These are phyloP conservation scores for Zoanthus gigantus DNA, from an alignment of 92 coral and sea anemone genomes.

Conservation along the genomic window DNA sequence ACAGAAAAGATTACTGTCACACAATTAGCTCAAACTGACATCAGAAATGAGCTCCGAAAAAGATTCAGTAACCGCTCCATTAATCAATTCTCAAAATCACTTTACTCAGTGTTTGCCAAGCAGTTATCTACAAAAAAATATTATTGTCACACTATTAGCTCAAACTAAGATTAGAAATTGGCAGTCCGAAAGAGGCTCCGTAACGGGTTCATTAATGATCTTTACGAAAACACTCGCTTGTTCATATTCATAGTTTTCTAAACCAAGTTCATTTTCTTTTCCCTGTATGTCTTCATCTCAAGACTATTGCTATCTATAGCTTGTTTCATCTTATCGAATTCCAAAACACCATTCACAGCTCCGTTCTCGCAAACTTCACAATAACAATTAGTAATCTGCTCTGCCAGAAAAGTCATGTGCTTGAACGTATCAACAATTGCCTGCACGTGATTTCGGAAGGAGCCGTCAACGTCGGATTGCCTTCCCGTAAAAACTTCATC, in stretches of 20 bases:
- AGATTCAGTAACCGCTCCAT: too few relatives aligned
- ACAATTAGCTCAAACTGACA: neutral
- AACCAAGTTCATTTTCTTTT: slow-evolving; percentile 11
- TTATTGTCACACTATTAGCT: neutral
- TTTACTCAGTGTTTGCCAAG: too few relatives aligned
- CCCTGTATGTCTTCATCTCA: neutral
- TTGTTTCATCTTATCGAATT: neutral
- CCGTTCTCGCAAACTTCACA: slow-evolving; percentile 33
- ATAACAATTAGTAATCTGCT: slow-evolving; percentile 15
- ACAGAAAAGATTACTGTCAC: neutral
- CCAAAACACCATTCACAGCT: neutral
- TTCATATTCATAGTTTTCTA: neutral
- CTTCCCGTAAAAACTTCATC: slow-evolving; percentile 39
- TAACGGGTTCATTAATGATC: too few relatives aligned
- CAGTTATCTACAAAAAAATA: too few relatives aligned
- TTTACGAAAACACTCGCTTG: neutral
- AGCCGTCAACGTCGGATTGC: slow-evolving; percentile 9
- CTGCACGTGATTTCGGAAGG: slow-evolving; percentile 18
- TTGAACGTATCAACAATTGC: slow-evolving; percentile 28
- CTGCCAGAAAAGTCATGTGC: slow-evolving; percentile 30
- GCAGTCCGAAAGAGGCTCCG: neutral
- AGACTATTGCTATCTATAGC: neutral
- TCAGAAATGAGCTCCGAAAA: neutral
- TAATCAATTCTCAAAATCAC: too few relatives aligned
- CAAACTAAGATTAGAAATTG: neutral